Conservation (phyloP, 1,140 invertebrate genomes). For the Leptestheria dahalacensis region DNA sequence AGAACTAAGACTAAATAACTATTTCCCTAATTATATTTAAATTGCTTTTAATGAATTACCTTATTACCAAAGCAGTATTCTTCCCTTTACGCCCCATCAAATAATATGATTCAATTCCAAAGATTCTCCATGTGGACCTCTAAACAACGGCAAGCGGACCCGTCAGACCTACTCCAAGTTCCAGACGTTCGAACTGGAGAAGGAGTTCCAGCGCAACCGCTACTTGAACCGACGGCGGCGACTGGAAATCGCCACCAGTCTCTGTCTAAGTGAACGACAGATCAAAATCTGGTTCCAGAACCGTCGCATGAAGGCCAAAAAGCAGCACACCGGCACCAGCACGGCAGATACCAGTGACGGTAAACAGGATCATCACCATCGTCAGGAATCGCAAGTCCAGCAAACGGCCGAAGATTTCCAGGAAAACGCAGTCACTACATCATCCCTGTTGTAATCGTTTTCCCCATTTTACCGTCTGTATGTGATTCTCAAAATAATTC, state of each 20-base stretch:
- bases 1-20: too few species aligned
- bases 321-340: slow-evolving; percentile 27
- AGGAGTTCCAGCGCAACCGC: slow-evolving; percentile 94
- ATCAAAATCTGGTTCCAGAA: slow-evolving; percentile 99
- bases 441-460: too few species aligned
- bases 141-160: slow-evolving; percentile 68
- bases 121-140: too few species aligned
- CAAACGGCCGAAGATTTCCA: too few species aligned
- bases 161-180: slow-evolving; percentile 91
- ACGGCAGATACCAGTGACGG: neutral
- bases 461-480: too few species aligned
- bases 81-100: too few species aligned
- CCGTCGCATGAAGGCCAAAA: slow-evolving; percentile 96
- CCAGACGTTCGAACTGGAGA: slow-evolving; percentile 91
- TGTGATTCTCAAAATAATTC: too few species aligned
- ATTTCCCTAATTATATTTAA: too few species aligned
- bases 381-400: neutral
- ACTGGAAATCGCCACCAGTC: slow-evolving; percentile 88
- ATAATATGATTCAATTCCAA: too few species aligned
- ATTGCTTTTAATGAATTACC: too few species aligned
- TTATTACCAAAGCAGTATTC: too few species aligned
- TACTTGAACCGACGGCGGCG: slow-evolving; percentile 85
- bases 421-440: too few species aligned
- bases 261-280: slow-evolving; percentile 86
- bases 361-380: neutral